Conservation (phyloP, 2,888 invertebrate genomes). For the Linyphia triangularis region DNA sequence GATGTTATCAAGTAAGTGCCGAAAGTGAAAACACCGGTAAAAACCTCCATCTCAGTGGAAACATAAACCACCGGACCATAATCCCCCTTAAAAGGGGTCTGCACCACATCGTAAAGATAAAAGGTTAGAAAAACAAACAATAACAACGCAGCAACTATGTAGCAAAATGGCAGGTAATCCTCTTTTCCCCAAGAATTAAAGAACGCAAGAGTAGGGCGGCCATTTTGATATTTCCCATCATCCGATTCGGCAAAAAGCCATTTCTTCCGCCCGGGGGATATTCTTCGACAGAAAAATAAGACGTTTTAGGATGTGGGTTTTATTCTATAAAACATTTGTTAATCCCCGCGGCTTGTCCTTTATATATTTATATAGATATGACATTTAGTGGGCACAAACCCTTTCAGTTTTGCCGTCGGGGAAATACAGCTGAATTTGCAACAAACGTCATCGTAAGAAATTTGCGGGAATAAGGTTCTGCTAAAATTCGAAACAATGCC, state of each 20-base stretch:
- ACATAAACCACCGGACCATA: constrained; percentile 14
- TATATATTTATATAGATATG: constrained; percentile 20
- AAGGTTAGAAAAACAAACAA: background rate
- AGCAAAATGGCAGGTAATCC: constrained; percentile 19
- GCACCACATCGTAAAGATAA: background rate
- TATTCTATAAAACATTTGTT: constrained; percentile 44
- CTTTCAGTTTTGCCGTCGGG: background rate
- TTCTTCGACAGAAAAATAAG: constrained; percentile 9
- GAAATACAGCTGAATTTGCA: constrained; percentile 40
- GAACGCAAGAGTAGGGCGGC: background rate
- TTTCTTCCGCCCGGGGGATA: background rate
- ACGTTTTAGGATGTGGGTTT: constrained; percentile 10
- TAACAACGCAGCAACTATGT: background rate
- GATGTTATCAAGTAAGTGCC: background rate
- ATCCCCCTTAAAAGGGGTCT: constrained; percentile 14
- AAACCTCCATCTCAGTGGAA: background rate
- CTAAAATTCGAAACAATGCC: constrained; percentile 52
- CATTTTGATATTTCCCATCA: background rate
- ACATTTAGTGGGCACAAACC: constrained; percentile 8
- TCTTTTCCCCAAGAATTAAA: constrained; percentile 26
- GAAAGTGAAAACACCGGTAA: no score
- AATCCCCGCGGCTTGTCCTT: constrained; percentile 40
- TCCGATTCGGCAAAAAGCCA: constrained; percentile 20
- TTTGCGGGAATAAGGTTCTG: background rate
- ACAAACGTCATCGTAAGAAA: constrained; percentile 14